phyloP scores from a whole-genome alignment of 2,797 vertebrate genomes.

The Catostomus latipinnis region DNA sequence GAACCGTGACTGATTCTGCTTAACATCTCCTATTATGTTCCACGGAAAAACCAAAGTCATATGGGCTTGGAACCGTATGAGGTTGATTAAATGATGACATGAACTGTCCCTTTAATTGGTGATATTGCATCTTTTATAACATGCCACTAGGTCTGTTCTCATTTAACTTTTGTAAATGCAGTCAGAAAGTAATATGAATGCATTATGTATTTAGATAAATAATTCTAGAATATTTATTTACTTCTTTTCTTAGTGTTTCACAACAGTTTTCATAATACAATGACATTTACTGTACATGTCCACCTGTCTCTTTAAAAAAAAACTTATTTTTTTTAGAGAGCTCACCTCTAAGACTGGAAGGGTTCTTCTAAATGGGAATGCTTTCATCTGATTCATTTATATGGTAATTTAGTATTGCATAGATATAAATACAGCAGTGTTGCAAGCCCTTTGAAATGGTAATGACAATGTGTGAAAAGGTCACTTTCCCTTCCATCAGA shows the following conservation, averaged over 20 bases:
- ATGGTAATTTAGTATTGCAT: constrained; percentile 56
- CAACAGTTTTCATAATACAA: neutral
- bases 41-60: too few relatives aligned
- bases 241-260: constrained; percentile 6
- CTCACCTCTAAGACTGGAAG: constrained; percentile 44
- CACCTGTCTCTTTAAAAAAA: too few relatives aligned
- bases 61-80: too few relatives aligned
- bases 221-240: neutral
- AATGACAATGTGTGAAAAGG: constrained; percentile 53
- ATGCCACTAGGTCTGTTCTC: neutral
- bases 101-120: neutral
- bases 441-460: constrained; percentile 52
- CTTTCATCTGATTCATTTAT: constrained; percentile 55
- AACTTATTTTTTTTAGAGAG: neutral
- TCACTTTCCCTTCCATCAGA: constrained; percentile 53
- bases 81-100: too few relatives aligned
- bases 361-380: constrained; percentile 36
- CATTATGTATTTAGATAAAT: constrained; percentile 23
- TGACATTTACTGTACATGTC: neutral
- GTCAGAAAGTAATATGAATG: constrained; percentile 6
- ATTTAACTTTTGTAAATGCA: neutral
- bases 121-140: constrained; percentile 4
- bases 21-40: too few relatives aligned
- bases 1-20: too few relatives aligned
- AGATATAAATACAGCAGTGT: constrained; percentile 50